phyloP scores from a whole-genome alignment of 1,140 invertebrate genomes.

The Gryon sp. region DNA sequence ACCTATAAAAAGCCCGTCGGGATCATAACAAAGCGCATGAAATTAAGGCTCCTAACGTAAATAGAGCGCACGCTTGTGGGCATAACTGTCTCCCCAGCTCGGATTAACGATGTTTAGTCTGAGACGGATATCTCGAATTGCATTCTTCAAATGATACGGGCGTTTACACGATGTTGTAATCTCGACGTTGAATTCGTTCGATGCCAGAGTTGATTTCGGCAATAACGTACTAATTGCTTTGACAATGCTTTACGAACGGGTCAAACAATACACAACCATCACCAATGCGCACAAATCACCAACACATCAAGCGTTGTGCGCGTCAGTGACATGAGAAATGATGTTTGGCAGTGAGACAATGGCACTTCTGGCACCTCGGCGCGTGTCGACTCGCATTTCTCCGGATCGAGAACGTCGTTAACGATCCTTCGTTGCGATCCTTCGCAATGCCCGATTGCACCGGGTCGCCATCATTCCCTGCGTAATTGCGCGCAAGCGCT shows the following conservation, averaged over 20 bases:
- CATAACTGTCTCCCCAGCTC: constrained; percentile 29
- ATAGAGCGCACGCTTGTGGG: constrained; percentile 29
- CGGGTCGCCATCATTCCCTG: constrained; percentile 4
- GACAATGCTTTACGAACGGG: too few species aligned
- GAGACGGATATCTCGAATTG: constrained; percentile 37
- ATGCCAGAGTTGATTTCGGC: constrained; percentile 57
- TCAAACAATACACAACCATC: constrained; percentile 40
- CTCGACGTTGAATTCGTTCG: constrained; percentile 24
- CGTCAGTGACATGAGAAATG: constrained; percentile 53
- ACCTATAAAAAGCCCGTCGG: constrained; percentile 34
- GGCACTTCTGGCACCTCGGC: constrained; percentile 34
- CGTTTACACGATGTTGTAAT: constrained; percentile 60
- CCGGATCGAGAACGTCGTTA: constrained; percentile 34
- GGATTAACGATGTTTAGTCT: constrained; percentile 52
- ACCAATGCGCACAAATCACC: too few species aligned
- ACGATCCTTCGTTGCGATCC: constrained; percentile 45
- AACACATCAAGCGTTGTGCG: too few species aligned
- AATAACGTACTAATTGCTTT: constrained; percentile 57
- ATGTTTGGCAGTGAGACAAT: constrained; percentile 62
- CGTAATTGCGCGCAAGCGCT: constrained; percentile 13
- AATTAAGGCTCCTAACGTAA: constrained; percentile 36
- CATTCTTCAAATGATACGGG: constrained; percentile 53
- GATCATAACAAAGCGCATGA: constrained; percentile 34
- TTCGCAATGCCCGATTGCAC: constrained; percentile 32
- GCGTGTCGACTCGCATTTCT: constrained; percentile 52